These are phyloP conservation scores for Tachuris rubrigastra DNA, from an alignment of 2,113 vertebrate genomes.

Conservation along the genomic window DNA sequence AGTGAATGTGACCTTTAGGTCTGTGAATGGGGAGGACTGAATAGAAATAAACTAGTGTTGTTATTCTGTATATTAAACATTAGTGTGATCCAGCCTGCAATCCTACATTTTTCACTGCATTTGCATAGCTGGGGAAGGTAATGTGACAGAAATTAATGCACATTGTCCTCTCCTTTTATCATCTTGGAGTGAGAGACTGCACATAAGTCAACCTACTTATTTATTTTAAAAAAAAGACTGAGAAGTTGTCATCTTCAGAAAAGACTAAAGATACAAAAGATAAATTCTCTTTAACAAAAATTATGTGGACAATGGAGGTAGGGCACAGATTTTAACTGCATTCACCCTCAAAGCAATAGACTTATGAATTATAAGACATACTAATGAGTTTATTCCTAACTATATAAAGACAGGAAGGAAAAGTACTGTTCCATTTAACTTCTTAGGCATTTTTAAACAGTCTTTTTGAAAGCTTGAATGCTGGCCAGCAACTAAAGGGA, in stretches of 20 bases:
- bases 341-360: not conserved
- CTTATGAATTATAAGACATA: not conserved
- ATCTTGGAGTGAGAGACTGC: not conserved
- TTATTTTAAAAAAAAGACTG: not conserved
- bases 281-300: not conserved
- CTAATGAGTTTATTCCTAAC: not conserved
- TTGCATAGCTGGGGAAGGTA: not conserved
- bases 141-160: not conserved
- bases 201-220: fast-evolving
- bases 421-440: not conserved
- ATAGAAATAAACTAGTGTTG: not conserved
- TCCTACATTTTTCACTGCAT: not conserved
- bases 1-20: not conserved
- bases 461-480: not conserved
- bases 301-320: not conserved
- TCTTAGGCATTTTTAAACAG: not conserved
- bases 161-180: not conserved
- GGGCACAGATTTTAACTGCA: not conserved
- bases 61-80: not conserved
- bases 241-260: not conserved
- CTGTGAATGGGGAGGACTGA: not conserved
- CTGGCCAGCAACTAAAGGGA: not conserved
- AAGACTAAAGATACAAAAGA: not conserved
- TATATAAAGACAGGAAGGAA: not conserved
- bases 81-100: not conserved